phyloP scores from a whole-genome alignment of 2,797 vertebrate species.

The Gymnopithys bicolor region DNA sequence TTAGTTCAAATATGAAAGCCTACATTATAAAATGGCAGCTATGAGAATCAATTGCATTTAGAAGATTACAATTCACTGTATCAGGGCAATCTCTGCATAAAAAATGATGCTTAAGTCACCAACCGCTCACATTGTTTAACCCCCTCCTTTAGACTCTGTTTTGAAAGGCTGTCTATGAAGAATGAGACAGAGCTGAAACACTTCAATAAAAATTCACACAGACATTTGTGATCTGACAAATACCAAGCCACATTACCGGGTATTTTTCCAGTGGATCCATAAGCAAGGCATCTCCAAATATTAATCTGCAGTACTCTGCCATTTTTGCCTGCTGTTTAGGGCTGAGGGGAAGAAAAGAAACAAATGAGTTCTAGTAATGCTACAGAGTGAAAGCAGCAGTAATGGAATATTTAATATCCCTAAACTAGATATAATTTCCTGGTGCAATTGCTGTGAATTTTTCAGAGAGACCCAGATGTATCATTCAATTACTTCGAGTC shows the following conservation, averaged over 20 bases:
- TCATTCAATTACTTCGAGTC: not conserved
- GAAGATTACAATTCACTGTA: not conserved
- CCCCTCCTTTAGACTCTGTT: not conserved
- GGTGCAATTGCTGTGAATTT: not conserved
- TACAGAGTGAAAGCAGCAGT: not conserved
- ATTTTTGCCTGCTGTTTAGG: conserved; percentile 98
- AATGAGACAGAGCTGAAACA: not conserved
- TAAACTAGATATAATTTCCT: not conserved
- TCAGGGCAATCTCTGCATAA: not conserved
- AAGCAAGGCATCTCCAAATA: conserved; percentile 94
- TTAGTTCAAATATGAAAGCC: not conserved
- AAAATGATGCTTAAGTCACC: not conserved
- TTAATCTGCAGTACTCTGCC: conserved; percentile 96
- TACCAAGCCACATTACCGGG: conserved; percentile 80
- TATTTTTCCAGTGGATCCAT: conserved; percentile 95
- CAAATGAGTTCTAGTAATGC: not conserved
- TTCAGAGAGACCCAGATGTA: not conserved
- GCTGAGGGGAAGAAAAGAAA: conserved; percentile 69
- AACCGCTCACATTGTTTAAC: not conserved
- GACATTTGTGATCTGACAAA: not conserved
- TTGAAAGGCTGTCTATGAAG: not conserved
- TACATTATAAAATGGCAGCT: not conserved
- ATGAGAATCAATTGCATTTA: not conserved
- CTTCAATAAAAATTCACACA: not conserved
- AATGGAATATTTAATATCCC: not conserved